Percentiles rank a stretch among this genome's conserved stretches.
These are phyloP conservation scores for Mustelus asterias DNA, from an alignment of 2,113 vertebrate genomes.

Conservation along the genomic window DNA sequence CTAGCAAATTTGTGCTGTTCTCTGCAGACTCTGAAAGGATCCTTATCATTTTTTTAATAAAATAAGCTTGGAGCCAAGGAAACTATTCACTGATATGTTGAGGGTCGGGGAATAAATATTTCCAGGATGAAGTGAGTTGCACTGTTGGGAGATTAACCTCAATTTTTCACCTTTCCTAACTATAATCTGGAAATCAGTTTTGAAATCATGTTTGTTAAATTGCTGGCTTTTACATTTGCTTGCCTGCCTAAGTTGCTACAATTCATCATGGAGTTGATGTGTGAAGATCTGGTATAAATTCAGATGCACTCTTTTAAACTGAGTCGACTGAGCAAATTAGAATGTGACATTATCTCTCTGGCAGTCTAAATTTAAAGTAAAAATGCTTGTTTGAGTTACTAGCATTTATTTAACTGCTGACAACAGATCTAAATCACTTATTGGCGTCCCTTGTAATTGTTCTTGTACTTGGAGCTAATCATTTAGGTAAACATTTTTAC, in stretches of 20 bases:
- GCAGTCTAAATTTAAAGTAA: neutral
- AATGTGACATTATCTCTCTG: neutral
- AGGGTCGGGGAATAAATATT: neutral
- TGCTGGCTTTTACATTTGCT: neutral
- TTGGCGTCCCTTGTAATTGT: neutral
- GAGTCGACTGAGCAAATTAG: neutral
- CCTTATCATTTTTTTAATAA: neutral
- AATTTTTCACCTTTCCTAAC: neutral
- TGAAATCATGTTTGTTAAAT: neutral
- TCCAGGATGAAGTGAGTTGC: neutral
- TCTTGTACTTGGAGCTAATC: neutral
- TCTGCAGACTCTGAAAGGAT: neutral
- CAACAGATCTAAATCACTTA: neutral
- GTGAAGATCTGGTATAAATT: neutral
- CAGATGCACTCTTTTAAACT: neutral
- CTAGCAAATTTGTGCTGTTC: neutral
- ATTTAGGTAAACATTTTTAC: neutral
- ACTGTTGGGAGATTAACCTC: neutral
- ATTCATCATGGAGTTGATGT: neutral
- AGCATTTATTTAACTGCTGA: neutral
- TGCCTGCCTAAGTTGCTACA: neutral
- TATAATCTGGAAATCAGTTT: neutral
- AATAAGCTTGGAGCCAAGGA: neutral
- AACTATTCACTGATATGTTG: too few species aligned
- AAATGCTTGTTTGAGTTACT: neutral